phyloP scores from a whole-genome alignment of 2,113 vertebrate species.

The Calidris pygmaea region DNA sequence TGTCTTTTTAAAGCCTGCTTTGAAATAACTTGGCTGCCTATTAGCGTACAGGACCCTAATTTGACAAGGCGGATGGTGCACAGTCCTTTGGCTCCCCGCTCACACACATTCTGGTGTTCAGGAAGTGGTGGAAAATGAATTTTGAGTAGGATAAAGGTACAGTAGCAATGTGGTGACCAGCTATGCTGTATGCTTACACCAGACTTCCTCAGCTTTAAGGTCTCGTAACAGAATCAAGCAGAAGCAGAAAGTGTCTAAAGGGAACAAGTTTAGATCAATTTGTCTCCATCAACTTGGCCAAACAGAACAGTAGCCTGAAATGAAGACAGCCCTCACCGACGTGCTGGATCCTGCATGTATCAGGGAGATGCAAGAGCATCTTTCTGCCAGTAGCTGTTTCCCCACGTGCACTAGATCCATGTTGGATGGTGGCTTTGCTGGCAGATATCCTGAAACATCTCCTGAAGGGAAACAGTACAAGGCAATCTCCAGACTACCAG shows the following conservation, averaged over 20 bases:
- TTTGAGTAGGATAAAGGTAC: background rate
- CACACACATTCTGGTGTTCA: rapidly evolving
- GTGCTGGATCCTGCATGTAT: background rate
- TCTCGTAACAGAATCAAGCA: background rate
- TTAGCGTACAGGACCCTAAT: background rate
- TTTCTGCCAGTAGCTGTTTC: background rate
- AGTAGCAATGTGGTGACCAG: background rate
- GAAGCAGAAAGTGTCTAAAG: background rate
- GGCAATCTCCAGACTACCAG: background rate
- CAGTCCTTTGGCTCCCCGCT: background rate
- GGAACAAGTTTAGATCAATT: background rate
- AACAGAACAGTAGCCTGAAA: background rate
- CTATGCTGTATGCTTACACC: background rate
- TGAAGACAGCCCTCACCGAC: rapidly evolving
- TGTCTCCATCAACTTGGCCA: background rate
- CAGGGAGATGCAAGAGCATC: background rate
- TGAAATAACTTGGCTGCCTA: background rate
- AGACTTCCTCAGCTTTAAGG: background rate
- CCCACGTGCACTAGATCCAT: rapidly evolving
- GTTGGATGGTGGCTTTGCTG: background rate
- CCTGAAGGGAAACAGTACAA: background rate
- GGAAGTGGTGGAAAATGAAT: background rate
- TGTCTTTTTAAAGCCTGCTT: background rate
- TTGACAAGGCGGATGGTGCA: rapidly evolving
- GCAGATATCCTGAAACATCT: background rate